Evolutionary conservation across 2,113 vertebrate species (phyloP), one percentile per base, ranked within the genome.

Genomic region (Phocoena phocoena): DNA sequence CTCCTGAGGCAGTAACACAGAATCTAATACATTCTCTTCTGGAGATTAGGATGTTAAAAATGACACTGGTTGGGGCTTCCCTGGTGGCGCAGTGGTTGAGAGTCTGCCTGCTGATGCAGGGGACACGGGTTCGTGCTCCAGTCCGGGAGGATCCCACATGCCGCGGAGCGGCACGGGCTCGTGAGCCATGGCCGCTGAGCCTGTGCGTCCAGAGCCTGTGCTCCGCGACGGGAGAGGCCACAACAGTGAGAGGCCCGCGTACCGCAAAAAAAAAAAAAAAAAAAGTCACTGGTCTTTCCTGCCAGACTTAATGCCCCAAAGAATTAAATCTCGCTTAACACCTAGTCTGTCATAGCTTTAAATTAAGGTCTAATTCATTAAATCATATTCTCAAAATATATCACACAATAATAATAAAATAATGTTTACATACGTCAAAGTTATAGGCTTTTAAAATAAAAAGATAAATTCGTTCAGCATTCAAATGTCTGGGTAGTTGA

Each of bases 401-500:
- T 81, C 82, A 71, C n/a, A 90, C 3, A 92, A 68, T 38, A 96
- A 88, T 96, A 95, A 44, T 71, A 50, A 89, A 97, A 62, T 92
- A 96, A 89, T 90, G 8, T 93, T 71, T 62, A 98, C 73, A 0
- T 98, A 98, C 98, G 79, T 98, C 97, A 94, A 98, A 97, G 62
- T 79, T 76, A 62, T 98, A 90, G 33, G 84, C 18, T 97, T 98
- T 98, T 96, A 98, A 96, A 97, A 98, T 83, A 79, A 68, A 97
- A 86, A 98, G 96, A 81, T 96, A 97, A 96, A 98, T 97, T 70
- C 88, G 96, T 88, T 93, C 82, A 92, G 98, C 96, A 97, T 98
- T 97, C 74, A 98, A 92, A 86, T 98, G 90, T 95, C 98, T 98
- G 62, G 98, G 98, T 80, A 99, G 97, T 60, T 97, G 93, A 86